Evolutionary conservation across 1,140 invertebrate genomes (phyloP), one percentile per base, ranked within the genome.

Genomic region (Phortica variegata): DNA sequence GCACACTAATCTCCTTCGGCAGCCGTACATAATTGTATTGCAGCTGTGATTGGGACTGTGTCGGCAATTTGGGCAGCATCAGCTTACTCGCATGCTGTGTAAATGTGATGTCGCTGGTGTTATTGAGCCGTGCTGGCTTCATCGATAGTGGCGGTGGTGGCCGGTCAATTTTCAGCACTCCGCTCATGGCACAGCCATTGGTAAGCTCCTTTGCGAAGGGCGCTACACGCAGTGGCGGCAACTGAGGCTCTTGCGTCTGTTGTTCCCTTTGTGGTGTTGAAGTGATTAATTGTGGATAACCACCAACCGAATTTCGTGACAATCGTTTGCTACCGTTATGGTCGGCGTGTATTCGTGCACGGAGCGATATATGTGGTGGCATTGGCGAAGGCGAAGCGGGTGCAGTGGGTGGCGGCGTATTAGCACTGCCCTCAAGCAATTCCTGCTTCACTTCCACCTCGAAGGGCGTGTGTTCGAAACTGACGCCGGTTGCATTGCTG

Each of bases 301-400:
- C 43, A n/a, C n/a, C n/a, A n/a, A n/a, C n/a, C n/a, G n/a, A n/a
- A n/a, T n/a, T n/a, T n/a, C n/a, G n/a, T n/a, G n/a, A n/a, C n/a
- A n/a, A n/a, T n/a, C n/a, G n/a, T n/a, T n/a, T n/a, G n/a, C n/a
- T n/a, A n/a, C n/a, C n/a, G n/a, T n/a, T n/a, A n/a, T n/a, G n/a
- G n/a, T n/a, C n/a, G n/a, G n/a, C n/a, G n/a, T n/a, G n/a, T n/a
- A n/a, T 1, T 38, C 43, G 7, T 47, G 32, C 55, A 13, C 43
- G 32, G 4, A 41, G 23, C 31, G 31, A 17, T 31, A 38, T 16
- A 10, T 5, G 18, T 4, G 34, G 21, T 26, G 57, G 57, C 13
- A 60, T 63, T 17, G 62, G 61, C 15, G 61, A 55, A n/a, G 63
- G 63, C 13, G 63, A 68, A 3, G 63, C 58, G 9, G 63, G 63